Evolutionary conservation across 2,888 invertebrate species (phyloP).

Genomic region (Zele albiditarsus): DNA sequence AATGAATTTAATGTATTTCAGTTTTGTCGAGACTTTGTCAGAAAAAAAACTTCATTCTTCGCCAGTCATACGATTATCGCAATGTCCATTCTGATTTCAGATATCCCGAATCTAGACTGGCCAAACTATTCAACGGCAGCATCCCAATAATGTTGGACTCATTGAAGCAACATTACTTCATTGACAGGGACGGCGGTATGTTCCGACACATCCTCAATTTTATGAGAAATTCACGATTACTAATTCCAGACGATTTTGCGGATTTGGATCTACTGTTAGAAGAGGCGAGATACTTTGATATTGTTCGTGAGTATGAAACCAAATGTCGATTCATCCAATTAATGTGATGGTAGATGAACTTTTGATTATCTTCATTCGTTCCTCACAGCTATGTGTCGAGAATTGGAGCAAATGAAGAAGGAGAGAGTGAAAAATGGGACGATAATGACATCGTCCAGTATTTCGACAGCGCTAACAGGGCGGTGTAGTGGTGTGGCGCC

Average conservation of each 20-base stretch:
- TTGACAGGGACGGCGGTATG: constrained; percentile 98
- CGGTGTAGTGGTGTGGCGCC: constrained; percentile 51
- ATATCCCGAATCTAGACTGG: constrained; percentile 92
- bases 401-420: constrained; percentile 83
- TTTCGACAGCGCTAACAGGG: constrained; percentile 57
- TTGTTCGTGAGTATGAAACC: constrained; percentile 81
- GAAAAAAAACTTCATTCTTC: neutral
- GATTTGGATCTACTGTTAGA: constrained; percentile 90
- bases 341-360: neutral
- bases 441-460: constrained; percentile 64
- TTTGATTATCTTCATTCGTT: neutral
- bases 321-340: neutral
- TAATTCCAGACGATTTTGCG: constrained; percentile 90
- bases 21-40: neutral
- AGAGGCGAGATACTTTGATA: constrained; percentile 93
- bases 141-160: constrained; percentile 97
- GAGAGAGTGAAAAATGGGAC: constrained; percentile 79
- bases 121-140: constrained; percentile 94
- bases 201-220: constrained; percentile 98
- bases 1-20: no score
- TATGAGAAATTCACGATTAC: constrained; percentile 90
- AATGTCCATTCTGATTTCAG: constrained; percentile 75
- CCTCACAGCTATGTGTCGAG: constrained; percentile 82
- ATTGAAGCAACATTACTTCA: constrained; percentile 98
- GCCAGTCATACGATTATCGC: neutral